Base-by-base conservation (phyloP, 1,140 invertebrate species). In the Caenorhabditis briggsae region DNA sequence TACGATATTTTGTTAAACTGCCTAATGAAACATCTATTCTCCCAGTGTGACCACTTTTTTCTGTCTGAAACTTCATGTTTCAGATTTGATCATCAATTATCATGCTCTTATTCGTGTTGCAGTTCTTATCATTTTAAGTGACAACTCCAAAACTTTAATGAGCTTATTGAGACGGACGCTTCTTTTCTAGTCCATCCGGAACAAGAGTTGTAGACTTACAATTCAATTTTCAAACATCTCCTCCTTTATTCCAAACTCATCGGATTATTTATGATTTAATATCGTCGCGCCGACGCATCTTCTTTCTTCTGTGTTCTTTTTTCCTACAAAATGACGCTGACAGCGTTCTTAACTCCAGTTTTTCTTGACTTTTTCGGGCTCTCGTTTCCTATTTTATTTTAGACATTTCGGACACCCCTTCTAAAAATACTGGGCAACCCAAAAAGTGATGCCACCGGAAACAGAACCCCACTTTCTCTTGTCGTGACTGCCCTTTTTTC, bases 361-460 rank as follows among this genome's bases (percentile, higher is more conserved):
- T n/a, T n/a, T 53, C 16, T n/a, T 58, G 56, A 25, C 9, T 33
- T 61, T 61, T 20, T 14, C 11, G 50, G 11, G 50, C 9, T 33
- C 33, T 33, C 33, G 33, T 33, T 33, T 33, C 33, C 50, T 53
- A 12, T 58, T 23, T 25, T 61, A 25, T 61, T 61, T 61, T 61
- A 61, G 59, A 61, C 20, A 25, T 46, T 70, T 41, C n/a, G 46
- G 20, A 43, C 50, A 78, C 16, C 33, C 33, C 46, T 46, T 20
- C 56, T n/a, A 53, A 53, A 53, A 53, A 11, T 53, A 14, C 50
- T 53, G 50, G 50, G 56, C 14, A 8, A 58, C 8, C 16, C 6
- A 50, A 78, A 78, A 78, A 78, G 70, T 78, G 70, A 78, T 78
- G 70, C 70, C 46, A 78, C 70, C 70, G 70, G 70, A 78, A 78